phyloP scores from a whole-genome alignment of 2,888 invertebrate species.

The Aleiodes alternator region DNA sequence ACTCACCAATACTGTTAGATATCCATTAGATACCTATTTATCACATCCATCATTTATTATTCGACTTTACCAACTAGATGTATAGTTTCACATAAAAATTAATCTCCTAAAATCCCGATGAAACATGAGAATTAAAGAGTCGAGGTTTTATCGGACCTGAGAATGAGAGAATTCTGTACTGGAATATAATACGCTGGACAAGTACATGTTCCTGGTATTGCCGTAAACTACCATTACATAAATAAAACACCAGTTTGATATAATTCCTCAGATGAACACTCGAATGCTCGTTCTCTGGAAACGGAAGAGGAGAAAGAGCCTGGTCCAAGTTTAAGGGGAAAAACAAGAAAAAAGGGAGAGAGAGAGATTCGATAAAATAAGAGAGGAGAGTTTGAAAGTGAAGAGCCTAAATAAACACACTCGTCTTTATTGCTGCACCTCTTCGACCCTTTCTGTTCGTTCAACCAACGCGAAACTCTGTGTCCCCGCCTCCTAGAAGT shows the following conservation, averaged over 20 bases:
- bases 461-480: slow-evolving; percentile 57
- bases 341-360: neutral
- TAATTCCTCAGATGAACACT: slow-evolving; percentile 28
- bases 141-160: slow-evolving; percentile 28
- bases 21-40: no score
- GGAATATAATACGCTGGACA: slow-evolving; percentile 30
- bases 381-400: slow-evolving; percentile 59
- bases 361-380: slow-evolving; percentile 29
- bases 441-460: slow-evolving; percentile 54
- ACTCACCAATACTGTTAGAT: no score
- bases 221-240: slow-evolving; percentile 14
- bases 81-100: no score
- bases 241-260: slow-evolving; percentile 28
- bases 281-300: slow-evolving; percentile 1
- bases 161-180: slow-evolving; percentile 23
- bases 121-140: slow-evolving; percentile 25
- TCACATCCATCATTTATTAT: no score
- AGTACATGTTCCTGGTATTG: slow-evolving; percentile 9
- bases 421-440: slow-evolving; percentile 72
- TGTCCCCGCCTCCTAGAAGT: slow-evolving; percentile 37
- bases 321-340: neutral
- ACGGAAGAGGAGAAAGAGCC: slow-evolving; percentile 1
- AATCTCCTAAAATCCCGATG: slow-evolving; percentile 2
- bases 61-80: no score
- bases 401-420: slow-evolving; percentile 73